Conservation (phyloP, 2,113 vertebrate genomes). For the Apistogramma diplotaenia region DNA sequence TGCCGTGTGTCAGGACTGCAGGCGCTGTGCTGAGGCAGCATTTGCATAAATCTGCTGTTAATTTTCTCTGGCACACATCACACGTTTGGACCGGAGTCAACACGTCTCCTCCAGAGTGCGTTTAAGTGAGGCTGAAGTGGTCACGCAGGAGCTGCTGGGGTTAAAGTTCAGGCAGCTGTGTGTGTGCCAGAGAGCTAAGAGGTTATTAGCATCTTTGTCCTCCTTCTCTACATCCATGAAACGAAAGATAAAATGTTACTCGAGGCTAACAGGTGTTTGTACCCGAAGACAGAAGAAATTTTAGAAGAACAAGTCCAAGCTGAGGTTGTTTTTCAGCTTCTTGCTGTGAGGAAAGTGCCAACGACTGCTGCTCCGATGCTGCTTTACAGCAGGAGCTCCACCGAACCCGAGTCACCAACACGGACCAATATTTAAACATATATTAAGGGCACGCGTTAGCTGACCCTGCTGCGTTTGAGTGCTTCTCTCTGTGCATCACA, state of each 20-base stretch:
- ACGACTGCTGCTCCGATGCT: neutral
- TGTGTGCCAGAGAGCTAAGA: neutral
- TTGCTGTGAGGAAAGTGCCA: neutral
- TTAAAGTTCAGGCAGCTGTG: neutral
- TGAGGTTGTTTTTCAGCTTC: neutral
- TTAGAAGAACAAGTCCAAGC: neutral
- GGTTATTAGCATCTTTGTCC: neutral
- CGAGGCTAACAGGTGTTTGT: neutral
- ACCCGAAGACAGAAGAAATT: neutral
- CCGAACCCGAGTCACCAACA: neutral
- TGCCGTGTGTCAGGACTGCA: neutral
- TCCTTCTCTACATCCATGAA: neutral
- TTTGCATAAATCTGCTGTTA: conserved; percentile 14
- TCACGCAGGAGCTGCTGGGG: neutral
- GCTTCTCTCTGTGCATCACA: neutral
- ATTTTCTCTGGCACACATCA: conserved; percentile 16
- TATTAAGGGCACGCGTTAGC: neutral
- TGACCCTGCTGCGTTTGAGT: fast-evolving
- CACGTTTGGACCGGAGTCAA: conserved; percentile 22
- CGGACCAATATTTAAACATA: neutral
- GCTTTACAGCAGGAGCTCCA: neutral
- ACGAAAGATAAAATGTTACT: neutral
- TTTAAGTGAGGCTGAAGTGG: neutral
- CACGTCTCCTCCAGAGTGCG: neutral
- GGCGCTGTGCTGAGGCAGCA: conserved; percentile 2